Percentiles rank a stretch among this genome's conserved stretches.
Conservation (phyloP, 2,797 vertebrate species). For the Gadopsis bispinosus region DNA sequence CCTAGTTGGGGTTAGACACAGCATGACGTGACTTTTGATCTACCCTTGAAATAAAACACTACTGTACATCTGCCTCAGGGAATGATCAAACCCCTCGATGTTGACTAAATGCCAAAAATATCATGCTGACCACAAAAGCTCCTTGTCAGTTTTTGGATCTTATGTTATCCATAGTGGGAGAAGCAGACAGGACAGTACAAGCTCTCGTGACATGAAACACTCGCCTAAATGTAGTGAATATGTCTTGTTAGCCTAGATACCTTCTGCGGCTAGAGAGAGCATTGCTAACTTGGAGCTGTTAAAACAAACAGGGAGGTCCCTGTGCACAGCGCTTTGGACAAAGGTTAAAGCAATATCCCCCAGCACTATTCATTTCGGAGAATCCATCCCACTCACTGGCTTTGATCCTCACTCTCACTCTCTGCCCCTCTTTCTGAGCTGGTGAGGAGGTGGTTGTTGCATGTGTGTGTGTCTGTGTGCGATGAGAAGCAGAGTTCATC, state of each 20-base stretch:
- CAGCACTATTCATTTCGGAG: conserved; percentile 83
- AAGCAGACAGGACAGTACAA: conserved; percentile 46
- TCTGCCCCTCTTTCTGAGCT: conserved; percentile 68
- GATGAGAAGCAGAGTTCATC: conserved; percentile 57
- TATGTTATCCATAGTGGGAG: conserved; percentile 54
- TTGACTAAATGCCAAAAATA: conserved; percentile 71
- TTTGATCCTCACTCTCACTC: conserved; percentile 80
- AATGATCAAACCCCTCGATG: conserved; percentile 68
- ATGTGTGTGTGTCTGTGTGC: conserved; percentile 30
- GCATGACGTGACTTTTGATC: conserved; percentile 79
- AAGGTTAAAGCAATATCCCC: conserved; percentile 87
- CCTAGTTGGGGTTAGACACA: conserved; percentile 74
- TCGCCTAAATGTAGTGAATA: conserved; percentile 51
- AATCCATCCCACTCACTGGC: conserved; percentile 79
- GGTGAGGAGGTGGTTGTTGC: conserved; percentile 64
- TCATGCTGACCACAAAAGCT: conserved; percentile 62
- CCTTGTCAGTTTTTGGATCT: conserved; percentile 42
- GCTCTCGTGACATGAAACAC: conserved; percentile 65
- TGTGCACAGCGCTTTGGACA: conserved; percentile 81
- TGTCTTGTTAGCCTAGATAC: conserved; percentile 70
- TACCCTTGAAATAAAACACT: conserved; percentile 80
- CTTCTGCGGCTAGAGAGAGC: conserved; percentile 70
- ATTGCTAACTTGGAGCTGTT: conserved; percentile 80
- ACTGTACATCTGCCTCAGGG: conserved; percentile 75
- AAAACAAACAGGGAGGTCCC: conserved; percentile 87